Base-by-base conservation (phyloP, 2,888 invertebrate genomes). In the Tuta absoluta region DNA sequence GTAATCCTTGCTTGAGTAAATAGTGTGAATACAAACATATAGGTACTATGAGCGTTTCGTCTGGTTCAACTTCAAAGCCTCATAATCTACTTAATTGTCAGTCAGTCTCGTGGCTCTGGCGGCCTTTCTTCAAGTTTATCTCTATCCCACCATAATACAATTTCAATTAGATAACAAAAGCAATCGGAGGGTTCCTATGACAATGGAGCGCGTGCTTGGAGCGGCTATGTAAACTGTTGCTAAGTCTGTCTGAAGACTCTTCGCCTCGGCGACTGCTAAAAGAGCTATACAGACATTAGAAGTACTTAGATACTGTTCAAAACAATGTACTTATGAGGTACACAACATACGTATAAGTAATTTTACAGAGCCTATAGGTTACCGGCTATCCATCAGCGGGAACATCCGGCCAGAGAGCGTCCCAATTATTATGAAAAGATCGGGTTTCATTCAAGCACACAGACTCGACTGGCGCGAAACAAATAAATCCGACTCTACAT, bases 81-180 rank as follows among this genome's bases (percentile, higher is more conserved):
- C 12, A 12, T 12, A 11, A 14, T 14, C 51, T 4, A 7, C 8
- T 33, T 4, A 28, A 5, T 33, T 8, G 8, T 33, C 10, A 48
- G 48, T 48, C n/a, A n/a, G n/a, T 19, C 24, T 14, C 51, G 12
- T 23, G 5, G 23, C 19, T 10, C 49, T 11, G 49, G 49, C 51
- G 51, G 51, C 51, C 51, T 53, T 53, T 53, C 51, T 53, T 23
- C 23, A 14, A 53, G 51, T 23, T 48, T 23, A 53, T 53, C 51
- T 23, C 14, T 17, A 45, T 17, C 14, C 21, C 49, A 7, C 51
- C 11, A 53, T 21, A 23, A 23, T 49, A 53, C 51, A 14, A 53
- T 53, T 53, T 53, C 51, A 53, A 53, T 53, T 53, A 23, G 23
- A 53, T 53, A 53, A 53, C 51, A 53, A 53, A 53, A 53, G 51